A percentile compares a stretch with the other conserved stretches of the same genome.
Conservation (phyloP, 2,797 vertebrate species). For the Novumbra hubbsi region DNA sequence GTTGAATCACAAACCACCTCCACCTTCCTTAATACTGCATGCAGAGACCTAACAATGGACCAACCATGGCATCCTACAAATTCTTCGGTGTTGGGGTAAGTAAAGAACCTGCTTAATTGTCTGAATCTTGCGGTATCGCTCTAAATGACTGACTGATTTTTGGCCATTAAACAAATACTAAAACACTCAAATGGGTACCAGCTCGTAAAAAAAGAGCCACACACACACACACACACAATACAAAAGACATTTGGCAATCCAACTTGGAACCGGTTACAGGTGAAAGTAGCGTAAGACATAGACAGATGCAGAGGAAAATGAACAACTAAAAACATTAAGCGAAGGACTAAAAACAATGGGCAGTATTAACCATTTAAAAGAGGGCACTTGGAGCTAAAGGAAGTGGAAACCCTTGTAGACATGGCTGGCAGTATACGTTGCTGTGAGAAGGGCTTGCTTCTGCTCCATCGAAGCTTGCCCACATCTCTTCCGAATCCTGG, state of each 20-base stretch:
- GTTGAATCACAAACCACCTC: background rate
- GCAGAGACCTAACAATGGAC: background rate
- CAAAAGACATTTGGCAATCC: constrained; percentile 17
- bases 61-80: background rate
- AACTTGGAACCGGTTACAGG: background rate
- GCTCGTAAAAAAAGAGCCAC: constrained; percentile 40
- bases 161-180: constrained; percentile 37
- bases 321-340: constrained; percentile 14
- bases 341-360: constrained; percentile 35
- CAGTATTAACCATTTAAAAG: constrained; percentile 42
- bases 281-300: constrained; percentile 17
- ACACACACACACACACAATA: constrained; percentile 35
- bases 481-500: background rate
- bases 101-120: background rate
- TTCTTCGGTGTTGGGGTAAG: background rate
- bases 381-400: constrained; percentile 33
- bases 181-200: constrained; percentile 30
- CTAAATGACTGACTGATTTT: constrained; percentile 18
- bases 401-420: constrained; percentile 3
- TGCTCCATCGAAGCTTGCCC: background rate
- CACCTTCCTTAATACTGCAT: background rate
- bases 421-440: background rate
- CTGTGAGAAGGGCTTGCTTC: background rate
- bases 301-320: constrained; percentile 29
- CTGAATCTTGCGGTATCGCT: background rate